Evolutionary conservation across 2,888 invertebrate species (phyloP).

Genomic region (Homarus gammarus): DNA sequence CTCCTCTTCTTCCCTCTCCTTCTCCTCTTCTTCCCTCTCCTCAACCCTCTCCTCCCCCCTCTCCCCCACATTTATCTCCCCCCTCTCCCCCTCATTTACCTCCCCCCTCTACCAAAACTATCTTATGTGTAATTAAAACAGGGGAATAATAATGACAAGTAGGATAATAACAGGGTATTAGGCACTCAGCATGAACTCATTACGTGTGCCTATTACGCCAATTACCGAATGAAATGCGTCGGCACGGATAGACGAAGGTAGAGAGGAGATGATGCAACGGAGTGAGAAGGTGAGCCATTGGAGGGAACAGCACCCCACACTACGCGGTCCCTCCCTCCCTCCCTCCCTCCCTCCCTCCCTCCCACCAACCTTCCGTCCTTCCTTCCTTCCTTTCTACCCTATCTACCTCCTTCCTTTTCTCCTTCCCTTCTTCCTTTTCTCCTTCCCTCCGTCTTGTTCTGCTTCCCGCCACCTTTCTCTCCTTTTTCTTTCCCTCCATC

Average conservation of each 20-base stretch:
- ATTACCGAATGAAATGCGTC: constrained; percentile 30
- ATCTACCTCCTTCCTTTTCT: too few relatives aligned
- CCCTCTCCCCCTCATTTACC: background rate
- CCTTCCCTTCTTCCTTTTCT: too few relatives aligned
- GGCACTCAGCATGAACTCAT: background rate
- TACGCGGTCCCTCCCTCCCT: background rate
- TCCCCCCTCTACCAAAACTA: background rate
- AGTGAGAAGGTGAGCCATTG: background rate
- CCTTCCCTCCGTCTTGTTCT: too few relatives aligned
- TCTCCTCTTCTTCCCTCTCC: background rate
- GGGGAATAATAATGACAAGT: constrained; percentile 17
- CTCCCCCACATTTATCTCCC: background rate
- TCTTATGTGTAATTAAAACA: constrained; percentile 22
- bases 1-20: background rate
- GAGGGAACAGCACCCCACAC: background rate
- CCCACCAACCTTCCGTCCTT: too few relatives aligned
- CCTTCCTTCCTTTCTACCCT: too few relatives aligned
- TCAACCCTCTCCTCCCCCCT: background rate
- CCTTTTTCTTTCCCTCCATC: too few relatives aligned
- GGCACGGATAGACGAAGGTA: background rate
- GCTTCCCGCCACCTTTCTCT: too few relatives aligned
- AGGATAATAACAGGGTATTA: constrained; percentile 17
- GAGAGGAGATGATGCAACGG: too few relatives aligned
- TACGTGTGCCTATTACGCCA: constrained; percentile 26
- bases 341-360: background rate